Base-by-base conservation (phyloP, 2,797 vertebrate species). In the Tauraco hartlaubi region DNA sequence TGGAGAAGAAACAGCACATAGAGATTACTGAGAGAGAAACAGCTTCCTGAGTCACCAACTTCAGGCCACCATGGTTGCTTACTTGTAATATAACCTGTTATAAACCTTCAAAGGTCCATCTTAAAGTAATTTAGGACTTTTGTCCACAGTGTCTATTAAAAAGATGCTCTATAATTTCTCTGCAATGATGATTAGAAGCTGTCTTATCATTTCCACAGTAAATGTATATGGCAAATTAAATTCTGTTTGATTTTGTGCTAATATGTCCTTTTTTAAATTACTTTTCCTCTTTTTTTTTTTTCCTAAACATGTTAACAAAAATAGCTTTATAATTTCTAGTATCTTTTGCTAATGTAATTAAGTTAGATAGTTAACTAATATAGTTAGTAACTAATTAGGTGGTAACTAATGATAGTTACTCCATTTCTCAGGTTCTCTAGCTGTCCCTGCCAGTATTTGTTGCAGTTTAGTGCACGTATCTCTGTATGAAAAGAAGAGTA, bases 171-270 rank as follows among this genome's bases (percentile, higher is more conserved):
- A 12, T 25, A 61, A 61, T 52, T 82, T 74, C 26, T 66, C 19
- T n/a, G 12, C 12, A 75, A 19, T 31, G 15, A 67, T n/a, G 18
- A n/a, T 41, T 61, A 66, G 33, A 69, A 85, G 66, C 20, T 0
- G 1, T 33, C 18, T 63, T 67, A 37, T 46, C 31, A 58, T 67
- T 85, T 85, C 33, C 43, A 64, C 25, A 73, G 54, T 62, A 44
- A 66, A 71, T 0, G 0, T 1, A 9, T 29, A 79, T 13, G 3
- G 31, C 18, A 72, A 72, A 69, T 46, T 14, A 51, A 61, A 35
- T 79, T 77, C 13, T 75, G 9, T 64, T 48, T 44, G 13, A 15
- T 35, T 49, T 66, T 88, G 16, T 71, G 43, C 9, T 78, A 44
- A 35, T 22, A 64, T 25, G 4, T 41, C 31, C 3, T 72, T 89